A percentile compares a stretch with the other conserved stretches of the same genome.
Evolutionary conservation across 2,888 invertebrate genomes (phyloP).

Genomic region (Plebejus anna): DNA sequence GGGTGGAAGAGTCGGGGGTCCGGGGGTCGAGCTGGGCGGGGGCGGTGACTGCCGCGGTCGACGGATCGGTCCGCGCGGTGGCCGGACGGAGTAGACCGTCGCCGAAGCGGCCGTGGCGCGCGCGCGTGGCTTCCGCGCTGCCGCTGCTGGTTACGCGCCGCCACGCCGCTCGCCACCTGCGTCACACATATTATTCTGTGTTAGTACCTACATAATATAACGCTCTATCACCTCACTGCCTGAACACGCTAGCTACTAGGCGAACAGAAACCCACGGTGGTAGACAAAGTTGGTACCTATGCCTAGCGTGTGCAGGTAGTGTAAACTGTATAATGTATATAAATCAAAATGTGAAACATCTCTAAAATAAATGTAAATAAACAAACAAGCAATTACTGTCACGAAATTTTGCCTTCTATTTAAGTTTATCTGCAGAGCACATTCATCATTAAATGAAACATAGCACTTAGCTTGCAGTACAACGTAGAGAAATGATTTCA

Average conservation of each 20-base stretch:
- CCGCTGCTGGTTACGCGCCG: constrained; percentile 58
- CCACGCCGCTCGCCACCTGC: constrained; percentile 78
- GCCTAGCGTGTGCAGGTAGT: background rate
- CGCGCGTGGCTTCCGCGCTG: constrained; percentile 41
- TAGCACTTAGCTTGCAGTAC: constrained; percentile 5
- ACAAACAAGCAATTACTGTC: background rate
- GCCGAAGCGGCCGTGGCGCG: constrained; percentile 51
- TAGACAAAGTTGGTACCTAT: background rate
- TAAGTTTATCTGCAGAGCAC: background rate
- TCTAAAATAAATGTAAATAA: background rate
- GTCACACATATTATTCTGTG: background rate
- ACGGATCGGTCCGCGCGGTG: constrained; percentile 57
- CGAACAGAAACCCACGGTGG: too few relatives aligned
- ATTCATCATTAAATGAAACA: background rate
- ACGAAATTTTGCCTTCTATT: background rate
- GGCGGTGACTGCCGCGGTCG: constrained; percentile 59
- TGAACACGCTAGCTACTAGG: too few relatives aligned
- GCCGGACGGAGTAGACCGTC: constrained; percentile 53
- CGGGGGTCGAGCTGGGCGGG: constrained; percentile 36
- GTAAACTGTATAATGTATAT: background rate
- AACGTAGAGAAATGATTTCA: constrained; percentile 13
- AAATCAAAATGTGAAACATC: background rate
- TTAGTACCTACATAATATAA: background rate
- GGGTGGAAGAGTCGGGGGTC: constrained; percentile 42
- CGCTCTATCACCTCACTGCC: too few relatives aligned